A percentile compares a stretch with the other conserved stretches of the same genome.
Evolutionary conservation across 2,113 vertebrate species (phyloP).

Genomic region (Alexandromys fortis): DNA sequence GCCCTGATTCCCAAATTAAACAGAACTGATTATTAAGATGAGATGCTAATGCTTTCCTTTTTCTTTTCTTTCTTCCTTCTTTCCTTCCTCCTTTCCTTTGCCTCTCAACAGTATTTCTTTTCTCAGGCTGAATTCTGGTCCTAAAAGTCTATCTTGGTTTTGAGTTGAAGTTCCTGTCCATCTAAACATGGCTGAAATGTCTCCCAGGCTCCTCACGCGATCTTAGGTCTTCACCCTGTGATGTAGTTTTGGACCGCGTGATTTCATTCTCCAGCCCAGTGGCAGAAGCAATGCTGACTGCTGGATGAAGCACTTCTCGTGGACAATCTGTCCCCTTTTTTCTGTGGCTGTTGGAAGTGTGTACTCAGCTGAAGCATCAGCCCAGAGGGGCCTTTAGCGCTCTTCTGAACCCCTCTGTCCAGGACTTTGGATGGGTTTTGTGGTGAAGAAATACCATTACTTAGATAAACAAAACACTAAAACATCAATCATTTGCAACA

Average conservation of each 20-base stretch:
- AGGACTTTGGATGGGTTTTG: neutral
- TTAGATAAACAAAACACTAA: conserved; percentile 44
- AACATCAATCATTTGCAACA: neutral
- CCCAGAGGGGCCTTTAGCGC: neutral
- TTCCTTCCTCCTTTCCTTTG: neutral
- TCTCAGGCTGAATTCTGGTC: neutral
- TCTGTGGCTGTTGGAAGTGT: neutral
- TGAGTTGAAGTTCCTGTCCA: neutral
- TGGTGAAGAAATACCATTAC: neutral
- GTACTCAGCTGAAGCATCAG: neutral
- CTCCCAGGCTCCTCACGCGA: neutral
- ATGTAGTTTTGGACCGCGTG: neutral
- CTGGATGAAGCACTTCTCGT: fast-evolving
- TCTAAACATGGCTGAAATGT: neutral
- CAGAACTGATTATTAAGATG: conserved; percentile 45
- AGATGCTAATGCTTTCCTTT: neutral
- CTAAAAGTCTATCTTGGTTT: neutral
- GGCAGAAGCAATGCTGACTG: neutral
- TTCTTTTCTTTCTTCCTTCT: neutral
- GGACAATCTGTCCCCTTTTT: no score
- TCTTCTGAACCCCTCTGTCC: neutral
- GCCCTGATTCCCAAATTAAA: conserved; percentile 19
- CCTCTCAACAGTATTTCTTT: neutral
- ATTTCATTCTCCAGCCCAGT: neutral
- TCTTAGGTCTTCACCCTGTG: neutral